Evolutionary conservation across 2,888 invertebrate species (phyloP).

Genomic region (Parnassius apollo): DNA sequence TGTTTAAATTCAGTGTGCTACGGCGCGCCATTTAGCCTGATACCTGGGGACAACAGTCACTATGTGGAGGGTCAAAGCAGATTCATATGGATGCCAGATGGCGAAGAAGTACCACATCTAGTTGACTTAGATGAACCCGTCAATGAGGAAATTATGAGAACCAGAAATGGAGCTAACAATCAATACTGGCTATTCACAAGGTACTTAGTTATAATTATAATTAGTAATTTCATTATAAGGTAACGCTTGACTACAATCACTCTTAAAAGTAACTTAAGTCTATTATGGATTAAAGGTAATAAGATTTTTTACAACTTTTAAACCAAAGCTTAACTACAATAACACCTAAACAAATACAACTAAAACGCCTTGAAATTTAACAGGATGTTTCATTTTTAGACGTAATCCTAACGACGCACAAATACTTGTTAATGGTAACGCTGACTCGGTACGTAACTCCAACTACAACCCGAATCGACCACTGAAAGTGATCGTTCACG

Average conservation of each 20-base stretch:
- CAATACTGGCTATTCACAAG: constrained; percentile 43
- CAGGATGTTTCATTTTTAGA: constrained; percentile 35
- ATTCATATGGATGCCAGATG: constrained; percentile 45
- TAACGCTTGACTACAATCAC: too few species aligned
- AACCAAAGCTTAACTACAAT: too few species aligned
- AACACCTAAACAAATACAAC: too few species aligned
- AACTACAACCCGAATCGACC: constrained; percentile 46
- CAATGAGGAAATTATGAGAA: constrained; percentile 22
- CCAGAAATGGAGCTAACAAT: constrained; percentile 38
- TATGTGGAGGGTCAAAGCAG: constrained; percentile 42
- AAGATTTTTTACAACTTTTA: too few species aligned
- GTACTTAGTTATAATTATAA: constrained; percentile 21
- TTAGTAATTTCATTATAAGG: too few species aligned
- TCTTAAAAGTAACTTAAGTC: too few species aligned
- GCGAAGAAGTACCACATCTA: constrained; percentile 36
- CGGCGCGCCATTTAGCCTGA: constrained; percentile 12
- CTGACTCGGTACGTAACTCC: constrained; percentile 48
- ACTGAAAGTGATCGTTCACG: constrained; percentile 56
- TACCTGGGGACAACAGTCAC: constrained; percentile 41
- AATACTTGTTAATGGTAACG: constrained; percentile 50
- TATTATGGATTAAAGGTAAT: too few species aligned
- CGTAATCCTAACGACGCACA: constrained; percentile 49
- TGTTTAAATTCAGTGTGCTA: constrained; percentile 11
- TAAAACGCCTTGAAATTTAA: too few species aligned
- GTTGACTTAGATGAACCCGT: constrained; percentile 39